Evolutionary conservation across 2,888 invertebrate genomes (phyloP).

Genomic region (Scaptodrosophila latifasciaeformis): DNA sequence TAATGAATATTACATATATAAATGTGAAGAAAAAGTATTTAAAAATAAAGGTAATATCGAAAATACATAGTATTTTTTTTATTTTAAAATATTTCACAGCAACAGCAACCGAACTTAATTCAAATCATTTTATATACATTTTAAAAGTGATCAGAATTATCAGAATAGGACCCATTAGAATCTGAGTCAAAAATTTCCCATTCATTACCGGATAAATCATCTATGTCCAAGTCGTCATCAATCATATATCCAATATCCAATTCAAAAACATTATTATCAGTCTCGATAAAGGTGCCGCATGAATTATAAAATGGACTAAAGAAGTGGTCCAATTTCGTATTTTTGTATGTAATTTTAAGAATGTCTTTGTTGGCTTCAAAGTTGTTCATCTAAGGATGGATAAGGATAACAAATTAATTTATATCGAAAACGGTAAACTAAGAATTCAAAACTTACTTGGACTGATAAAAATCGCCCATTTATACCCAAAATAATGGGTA

Average conservation of each 20-base stretch:
- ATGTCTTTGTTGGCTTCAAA: too few species aligned
- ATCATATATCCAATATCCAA: constrained; percentile 1
- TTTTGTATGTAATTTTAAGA: neutral
- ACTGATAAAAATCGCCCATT: too few species aligned
- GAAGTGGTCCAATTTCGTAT: neutral
- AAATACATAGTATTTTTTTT: neutral
- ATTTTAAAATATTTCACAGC: neutral
- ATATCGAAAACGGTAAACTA: too few species aligned
- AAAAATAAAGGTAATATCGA: neutral
- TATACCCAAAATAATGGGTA: too few species aligned
- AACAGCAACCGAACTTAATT: neutral
- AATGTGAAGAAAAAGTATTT: constrained; percentile 1
- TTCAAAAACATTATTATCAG: neutral
- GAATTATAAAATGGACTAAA: neutral
- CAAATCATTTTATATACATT: neutral
- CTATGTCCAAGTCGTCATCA: neutral
- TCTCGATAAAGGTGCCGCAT: neutral
- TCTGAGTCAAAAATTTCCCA: neutral
- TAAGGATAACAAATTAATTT: too few species aligned
- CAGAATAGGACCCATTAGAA: neutral
- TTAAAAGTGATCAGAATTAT: neutral
- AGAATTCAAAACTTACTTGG: too few species aligned
- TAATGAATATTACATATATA: constrained; percentile 24
- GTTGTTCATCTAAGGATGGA: too few species aligned
- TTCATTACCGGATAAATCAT: neutral